phyloP scores from a whole-genome alignment of 2,113 vertebrate species.

The Burhinus oedicnemus region DNA sequence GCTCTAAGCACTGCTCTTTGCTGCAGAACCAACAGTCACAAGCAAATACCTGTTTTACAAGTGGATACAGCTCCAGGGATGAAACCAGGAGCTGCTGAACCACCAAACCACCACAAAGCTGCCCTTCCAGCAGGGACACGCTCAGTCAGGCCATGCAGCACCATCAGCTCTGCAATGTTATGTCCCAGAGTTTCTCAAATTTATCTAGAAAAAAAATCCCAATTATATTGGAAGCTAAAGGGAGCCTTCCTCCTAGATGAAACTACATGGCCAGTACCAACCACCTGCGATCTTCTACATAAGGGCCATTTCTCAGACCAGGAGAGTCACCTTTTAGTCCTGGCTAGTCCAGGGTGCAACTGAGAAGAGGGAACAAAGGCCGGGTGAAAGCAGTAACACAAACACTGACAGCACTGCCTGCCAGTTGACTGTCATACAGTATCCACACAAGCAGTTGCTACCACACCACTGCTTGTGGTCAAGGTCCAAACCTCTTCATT shows the following conservation, averaged over 20 bases:
- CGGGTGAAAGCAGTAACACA: rapidly evolving
- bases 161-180: not conserved
- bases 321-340: not conserved
- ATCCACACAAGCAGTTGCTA: not conserved
- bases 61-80: not conserved
- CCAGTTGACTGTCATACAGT: rapidly evolving
- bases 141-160: not conserved
- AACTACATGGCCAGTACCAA: not conserved
- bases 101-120: not conserved
- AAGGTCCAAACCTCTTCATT: rapidly evolving
- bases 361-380: not conserved
- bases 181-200: not conserved
- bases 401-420: not conserved
- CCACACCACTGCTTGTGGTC: rapidly evolving
- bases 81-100: not conserved
- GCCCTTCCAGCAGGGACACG: not conserved
- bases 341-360: not conserved
- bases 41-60: not conserved
- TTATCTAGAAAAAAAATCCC: not conserved
- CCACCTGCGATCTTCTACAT: not conserved
- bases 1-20: not conserved
- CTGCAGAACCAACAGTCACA: not conserved
- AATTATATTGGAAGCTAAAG: not conserved
- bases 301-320: not conserved
- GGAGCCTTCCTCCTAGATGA: not conserved